Evolutionary conservation across 92 coral and sea anemone genomes (phyloP).

Genomic region (Galaxea fascicularis): DNA sequence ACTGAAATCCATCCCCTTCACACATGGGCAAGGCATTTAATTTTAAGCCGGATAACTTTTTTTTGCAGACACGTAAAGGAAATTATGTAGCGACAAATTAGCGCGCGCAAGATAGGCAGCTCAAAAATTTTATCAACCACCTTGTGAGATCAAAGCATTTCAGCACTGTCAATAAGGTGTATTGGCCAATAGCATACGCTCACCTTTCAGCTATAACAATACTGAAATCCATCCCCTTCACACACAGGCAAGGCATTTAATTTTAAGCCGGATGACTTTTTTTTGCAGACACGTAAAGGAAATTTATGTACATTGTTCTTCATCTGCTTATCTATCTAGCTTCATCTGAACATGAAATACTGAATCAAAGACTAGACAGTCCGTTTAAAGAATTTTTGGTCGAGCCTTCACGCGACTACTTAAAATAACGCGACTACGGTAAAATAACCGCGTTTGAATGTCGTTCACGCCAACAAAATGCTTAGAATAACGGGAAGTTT

Average conservation of each 20-base stretch:
- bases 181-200: slow-evolving; percentile 38
- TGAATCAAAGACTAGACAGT: not conserved
- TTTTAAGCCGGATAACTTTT: slow-evolving; percentile 9
- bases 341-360: not conserved
- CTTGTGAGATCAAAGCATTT: slow-evolving; percentile 42
- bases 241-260: not conserved
- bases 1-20: too few relatives aligned
- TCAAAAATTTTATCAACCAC: slow-evolving; percentile 64
- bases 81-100: too few relatives aligned
- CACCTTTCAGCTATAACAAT: slow-evolving; percentile 1
- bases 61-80: slow-evolving; percentile 34
- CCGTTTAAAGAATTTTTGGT: slow-evolving; percentile 4
- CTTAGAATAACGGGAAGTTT: too few relatives aligned
- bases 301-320: slow-evolving; percentile 27
- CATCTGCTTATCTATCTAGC: not conserved
- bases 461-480: too few relatives aligned
- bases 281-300: slow-evolving; percentile 34
- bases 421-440: too few relatives aligned
- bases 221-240: too few relatives aligned
- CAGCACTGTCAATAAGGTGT: slow-evolving; percentile 34
- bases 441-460: too few relatives aligned
- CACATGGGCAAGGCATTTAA: not conserved
- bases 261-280: slow-evolving; percentile 11
- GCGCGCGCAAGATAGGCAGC: too few relatives aligned
- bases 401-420: not conserved